Percentiles rank a stretch among this genome's conserved stretches.
These are phyloP conservation scores for Pelvicachromis taeniatus DNA, from an alignment of 2,113 vertebrate genomes.

Conservation along the genomic window DNA sequence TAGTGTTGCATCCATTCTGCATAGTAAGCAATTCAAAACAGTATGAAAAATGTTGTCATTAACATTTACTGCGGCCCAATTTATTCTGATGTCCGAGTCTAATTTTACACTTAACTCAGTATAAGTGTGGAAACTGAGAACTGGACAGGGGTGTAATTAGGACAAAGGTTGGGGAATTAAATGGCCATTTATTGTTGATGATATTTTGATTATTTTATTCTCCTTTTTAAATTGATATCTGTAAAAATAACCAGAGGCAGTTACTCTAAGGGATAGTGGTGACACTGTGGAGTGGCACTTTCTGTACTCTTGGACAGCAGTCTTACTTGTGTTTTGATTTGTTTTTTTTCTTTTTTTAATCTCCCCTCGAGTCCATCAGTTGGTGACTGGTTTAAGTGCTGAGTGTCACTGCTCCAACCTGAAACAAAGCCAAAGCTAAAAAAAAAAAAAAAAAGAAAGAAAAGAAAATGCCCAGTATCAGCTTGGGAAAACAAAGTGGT, in stretches of 20 bases:
- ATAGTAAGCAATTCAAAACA: not conserved
- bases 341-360: not conserved
- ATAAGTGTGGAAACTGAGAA: not conserved
- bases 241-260: not conserved
- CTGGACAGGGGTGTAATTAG: not conserved
- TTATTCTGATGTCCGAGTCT: not conserved
- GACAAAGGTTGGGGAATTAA: not conserved
- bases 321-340: not conserved
- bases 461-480: not conserved
- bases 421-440: not conserved
- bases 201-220: not conserved
- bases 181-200: not conserved
- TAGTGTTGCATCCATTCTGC: not conserved
- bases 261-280: not conserved
- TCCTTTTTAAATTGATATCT: not conserved
- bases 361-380: not conserved
- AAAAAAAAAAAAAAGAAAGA: not conserved
- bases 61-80: not conserved
- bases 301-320: not conserved
- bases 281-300: not conserved
- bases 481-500: not conserved
- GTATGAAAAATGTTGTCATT: not conserved
- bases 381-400: not conserved
- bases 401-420: not conserved
- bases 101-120: not conserved